Evolutionary conservation across 2,797 vertebrate genomes (phyloP).

Genomic region (Carapus acus): DNA sequence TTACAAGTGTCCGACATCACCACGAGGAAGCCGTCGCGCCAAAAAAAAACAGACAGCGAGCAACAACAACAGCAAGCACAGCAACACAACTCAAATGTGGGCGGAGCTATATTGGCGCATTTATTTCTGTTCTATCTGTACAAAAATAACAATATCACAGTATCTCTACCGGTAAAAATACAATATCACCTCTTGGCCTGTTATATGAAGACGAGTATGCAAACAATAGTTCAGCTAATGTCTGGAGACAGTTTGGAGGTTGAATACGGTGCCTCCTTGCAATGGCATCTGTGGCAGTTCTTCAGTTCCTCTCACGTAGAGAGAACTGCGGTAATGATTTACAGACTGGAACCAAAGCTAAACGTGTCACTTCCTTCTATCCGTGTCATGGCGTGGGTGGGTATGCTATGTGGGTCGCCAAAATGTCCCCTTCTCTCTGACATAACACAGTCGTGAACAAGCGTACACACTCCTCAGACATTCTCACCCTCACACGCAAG

Average conservation of each 20-base stretch:
- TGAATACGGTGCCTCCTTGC: slow-evolving; percentile 11
- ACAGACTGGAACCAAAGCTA: background rate
- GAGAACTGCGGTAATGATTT: slow-evolving; percentile 6
- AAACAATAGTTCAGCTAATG: slow-evolving; percentile 7
- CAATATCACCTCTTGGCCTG: slow-evolving; percentile 1
- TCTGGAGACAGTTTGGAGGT: slow-evolving; percentile 17
- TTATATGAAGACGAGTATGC: slow-evolving; percentile 13
- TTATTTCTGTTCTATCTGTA: slow-evolving; percentile 58
- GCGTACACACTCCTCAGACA: background rate
- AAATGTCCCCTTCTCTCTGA: too few species aligned
- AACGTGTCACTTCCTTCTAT: background rate
- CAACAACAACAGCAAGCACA: background rate
- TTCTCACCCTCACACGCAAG: background rate
- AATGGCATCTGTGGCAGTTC: background rate
- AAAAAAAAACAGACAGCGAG: slow-evolving; percentile 1
- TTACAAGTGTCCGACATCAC: background rate
- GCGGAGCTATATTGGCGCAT: slow-evolving; percentile 23
- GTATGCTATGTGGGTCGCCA: too few species aligned
- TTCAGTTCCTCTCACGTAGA: background rate
- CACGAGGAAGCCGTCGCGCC: too few species aligned
- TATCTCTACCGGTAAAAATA: slow-evolving; percentile 12
- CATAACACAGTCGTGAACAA: background rate
- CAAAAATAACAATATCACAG: slow-evolving; percentile 47
- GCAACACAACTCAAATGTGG: slow-evolving; percentile 19
- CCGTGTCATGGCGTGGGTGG: slow-evolving; percentile 2